Evolutionary conservation across 2,113 vertebrate genomes (phyloP), one percentile per base, ranked within the genome.

Genomic region (Nymphicus hollandicus): DNA sequence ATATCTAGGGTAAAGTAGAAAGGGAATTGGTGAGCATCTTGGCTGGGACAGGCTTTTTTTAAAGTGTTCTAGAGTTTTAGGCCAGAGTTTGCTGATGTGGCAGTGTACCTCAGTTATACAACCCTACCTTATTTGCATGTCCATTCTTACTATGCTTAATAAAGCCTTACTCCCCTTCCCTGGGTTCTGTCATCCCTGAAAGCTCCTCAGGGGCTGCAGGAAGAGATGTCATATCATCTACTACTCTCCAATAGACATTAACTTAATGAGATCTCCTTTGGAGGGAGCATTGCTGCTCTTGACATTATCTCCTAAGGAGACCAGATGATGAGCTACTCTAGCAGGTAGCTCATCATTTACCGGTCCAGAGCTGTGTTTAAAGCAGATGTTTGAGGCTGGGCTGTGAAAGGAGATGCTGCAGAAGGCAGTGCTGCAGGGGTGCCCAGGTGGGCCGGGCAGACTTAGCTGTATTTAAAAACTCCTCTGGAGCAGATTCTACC

Each of bases 211-310:
- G 10, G 74, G 43, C 84, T 83, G 73, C 78, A 44, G 81, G 81
- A 92, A 66, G 41, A 90, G 66, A 39, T 61, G 58, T 47, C 84
- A 53, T 64, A 41, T 88, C 72, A 23, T 81, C 69, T 70, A 56
- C 83, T 91, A 87, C 79, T 86, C 81, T 92, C 65, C 83, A 52
- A 1, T 29, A 86, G 81, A 44, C 64, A n/a, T 95, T 70, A 70
- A 80, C 17, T 69, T 93, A 66, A 86, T 84, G 84, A 93, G 91
- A 35, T 81, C 8, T 77, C 71, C 93, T 68, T 73, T 66, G 79
- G 68, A 81, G 46, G 82, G 76, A 78, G 85, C 39, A 3, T 1
- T 60, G 89, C 93, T 87, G 86, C 77, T 93, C 50, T 70, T 76
- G 72, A 18, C 58, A 12, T 83, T 47, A 60, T 46, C 87, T 83